Evolutionary conservation across 2,888 invertebrate genomes (phyloP), one percentile per base, ranked within the genome.

Genomic region (Drosophila bunnanda): DNA sequence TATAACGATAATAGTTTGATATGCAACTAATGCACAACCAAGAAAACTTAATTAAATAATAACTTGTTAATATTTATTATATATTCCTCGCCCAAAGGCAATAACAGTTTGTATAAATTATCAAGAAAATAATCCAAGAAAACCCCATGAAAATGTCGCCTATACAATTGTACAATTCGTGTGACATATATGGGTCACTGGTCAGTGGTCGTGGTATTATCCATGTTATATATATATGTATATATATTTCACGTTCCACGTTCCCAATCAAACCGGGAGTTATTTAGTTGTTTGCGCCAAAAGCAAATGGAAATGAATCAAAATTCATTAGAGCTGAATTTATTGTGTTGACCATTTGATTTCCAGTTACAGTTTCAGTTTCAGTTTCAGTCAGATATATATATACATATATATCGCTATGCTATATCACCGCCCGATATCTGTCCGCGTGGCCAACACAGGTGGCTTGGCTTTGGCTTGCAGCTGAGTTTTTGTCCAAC

Each of bases 281-380:
- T 82, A 82, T 85, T 83, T 79, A 83, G 86, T 74, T 85, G 78
- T 82, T 70, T 48, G 62, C 72, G 69, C 82, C 78, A 75, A 73
- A 75, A 73, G 82, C 86, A 70, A 80, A 85, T 80, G 78, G 72
- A 86, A 83, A 84, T 83, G 84, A 87, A 86, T 87, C 82, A 83
- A 83, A 68, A 83, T 83, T 83, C 87, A 83, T 83, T 83, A 87
- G 84, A 73, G 82, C 55, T 75, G 67, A 81, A 83, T 83, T 86
- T 83, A 86, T 83, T 83, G 87, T 82, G 76, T 67, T 68, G 69
- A 64, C 54, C 60, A 59, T 70, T 68, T 59, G 69, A 53, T 68
- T 60, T 60, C 55, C 55, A 55, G 59, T 39, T 41, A 30, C 57
- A 41, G 53, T 50, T 50, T 2, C 50, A 34, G 32, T 32, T 28